Conservation (phyloP, 2,888 invertebrate genomes). For the Strigamia maritima region DNA sequence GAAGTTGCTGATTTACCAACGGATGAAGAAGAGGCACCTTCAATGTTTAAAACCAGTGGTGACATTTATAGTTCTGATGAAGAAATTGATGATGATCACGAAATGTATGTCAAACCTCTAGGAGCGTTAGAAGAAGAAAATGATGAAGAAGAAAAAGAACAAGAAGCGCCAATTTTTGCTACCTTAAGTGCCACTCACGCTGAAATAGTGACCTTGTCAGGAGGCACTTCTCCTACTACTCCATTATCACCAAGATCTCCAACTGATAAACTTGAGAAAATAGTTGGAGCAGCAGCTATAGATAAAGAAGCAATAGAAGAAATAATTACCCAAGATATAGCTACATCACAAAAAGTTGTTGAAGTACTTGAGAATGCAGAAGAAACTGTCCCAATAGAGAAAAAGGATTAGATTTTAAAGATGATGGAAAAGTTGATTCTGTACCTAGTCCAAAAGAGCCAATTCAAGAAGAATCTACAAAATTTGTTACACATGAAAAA, state of each 20-base stretch:
- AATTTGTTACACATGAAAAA: background rate
- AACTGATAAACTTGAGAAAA: conserved; percentile 39
- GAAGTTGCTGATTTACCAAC: conserved; percentile 88
- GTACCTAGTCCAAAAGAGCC: background rate
- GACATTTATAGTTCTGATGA: background rate
- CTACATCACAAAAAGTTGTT: background rate
- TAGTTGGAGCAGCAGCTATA: conserved; percentile 54
- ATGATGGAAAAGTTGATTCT: background rate
- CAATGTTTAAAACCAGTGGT: background rate
- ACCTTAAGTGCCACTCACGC: conserved; percentile 42
- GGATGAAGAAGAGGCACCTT: conserved; percentile 54
- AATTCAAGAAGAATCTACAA: background rate
- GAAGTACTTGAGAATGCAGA: background rate
- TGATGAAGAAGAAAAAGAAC: background rate
- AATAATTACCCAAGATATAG: conserved; percentile 34
- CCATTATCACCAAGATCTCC: conserved; percentile 42
- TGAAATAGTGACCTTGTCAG: conserved; percentile 42
- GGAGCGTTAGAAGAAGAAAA: conserved; percentile 29
- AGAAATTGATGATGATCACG: conserved; percentile 12
- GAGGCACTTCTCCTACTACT: conserved; percentile 42
- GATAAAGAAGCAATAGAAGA: conserved; percentile 73
- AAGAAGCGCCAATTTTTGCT: conserved; percentile 26
- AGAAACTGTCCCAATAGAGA: background rate
- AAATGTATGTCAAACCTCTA: background rate
- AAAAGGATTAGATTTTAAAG: background rate